These are phyloP conservation scores for Telmatochromis bifrenatus DNA, from an alignment of 2,113 vertebrate genomes.

Conservation along the genomic window DNA sequence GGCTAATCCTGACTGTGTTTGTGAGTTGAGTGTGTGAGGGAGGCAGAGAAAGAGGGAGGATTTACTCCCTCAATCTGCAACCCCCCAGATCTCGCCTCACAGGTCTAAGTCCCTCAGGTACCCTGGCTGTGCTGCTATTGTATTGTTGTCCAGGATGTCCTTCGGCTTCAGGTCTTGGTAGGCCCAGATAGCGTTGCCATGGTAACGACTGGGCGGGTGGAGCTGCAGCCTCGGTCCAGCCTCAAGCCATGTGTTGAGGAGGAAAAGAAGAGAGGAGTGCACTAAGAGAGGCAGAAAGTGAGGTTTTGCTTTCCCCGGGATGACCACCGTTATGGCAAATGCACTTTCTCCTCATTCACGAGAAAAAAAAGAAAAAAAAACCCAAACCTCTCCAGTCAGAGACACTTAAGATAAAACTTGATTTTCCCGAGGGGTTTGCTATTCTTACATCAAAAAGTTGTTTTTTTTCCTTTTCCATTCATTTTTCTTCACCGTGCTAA, in stretches of 20 bases:
- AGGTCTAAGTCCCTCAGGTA: slow-evolving; percentile 69
- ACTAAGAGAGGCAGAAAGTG: slow-evolving; percentile 15
- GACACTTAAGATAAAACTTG: background rate
- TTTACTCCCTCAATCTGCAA: slow-evolving; percentile 51
- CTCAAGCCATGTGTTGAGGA: slow-evolving; percentile 59
- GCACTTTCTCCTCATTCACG: background rate
- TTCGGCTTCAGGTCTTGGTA: slow-evolving; percentile 75
- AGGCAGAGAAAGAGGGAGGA: slow-evolving; percentile 37
- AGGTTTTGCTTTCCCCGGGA: slow-evolving; percentile 21
- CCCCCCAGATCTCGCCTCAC: slow-evolving; percentile 54
- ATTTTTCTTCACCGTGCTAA: background rate
- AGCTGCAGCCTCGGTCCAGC: slow-evolving; percentile 62
- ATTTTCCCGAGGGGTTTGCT: background rate
- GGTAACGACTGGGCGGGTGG: slow-evolving; percentile 65
- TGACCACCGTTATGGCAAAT: background rate
- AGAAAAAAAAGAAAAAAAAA: background rate
- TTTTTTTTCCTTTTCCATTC: background rate
- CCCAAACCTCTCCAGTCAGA: background rate
- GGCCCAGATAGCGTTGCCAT: slow-evolving; percentile 74
- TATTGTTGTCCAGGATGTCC: slow-evolving; percentile 76
- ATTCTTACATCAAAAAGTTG: background rate
- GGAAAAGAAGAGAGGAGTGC: slow-evolving; percentile 24
- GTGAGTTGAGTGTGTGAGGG: slow-evolving; percentile 2
- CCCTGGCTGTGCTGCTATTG: slow-evolving; percentile 65
- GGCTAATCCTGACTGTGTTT: slow-evolving; percentile 41